Evolutionary conservation across 2,113 vertebrate species (phyloP).

Genomic region (Propithecus coquereli): DNA sequence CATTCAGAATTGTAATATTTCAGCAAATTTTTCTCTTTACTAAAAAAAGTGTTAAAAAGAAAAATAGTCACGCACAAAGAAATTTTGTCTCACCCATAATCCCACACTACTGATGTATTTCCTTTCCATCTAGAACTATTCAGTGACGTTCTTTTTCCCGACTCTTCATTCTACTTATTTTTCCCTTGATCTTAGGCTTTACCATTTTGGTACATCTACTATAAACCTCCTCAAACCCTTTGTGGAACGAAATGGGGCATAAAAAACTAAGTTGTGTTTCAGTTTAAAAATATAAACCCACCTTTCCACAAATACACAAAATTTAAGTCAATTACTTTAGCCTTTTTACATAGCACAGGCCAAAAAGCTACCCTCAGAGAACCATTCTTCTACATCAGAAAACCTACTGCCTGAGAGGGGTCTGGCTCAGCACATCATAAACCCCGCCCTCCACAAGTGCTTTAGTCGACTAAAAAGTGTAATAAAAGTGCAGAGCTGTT

Average conservation of each 20-base stretch:
- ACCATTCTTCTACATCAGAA: not conserved
- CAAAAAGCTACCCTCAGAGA: not conserved
- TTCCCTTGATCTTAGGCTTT: not conserved
- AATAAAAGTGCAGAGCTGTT: not conserved
- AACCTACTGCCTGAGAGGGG: not conserved
- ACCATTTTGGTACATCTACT: not conserved
- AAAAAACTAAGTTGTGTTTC: not conserved
- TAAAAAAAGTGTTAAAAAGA: not conserved
- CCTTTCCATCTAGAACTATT: not conserved
- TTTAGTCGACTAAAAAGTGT: not conserved
- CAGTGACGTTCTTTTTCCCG: not conserved
- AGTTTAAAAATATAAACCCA: not conserved
- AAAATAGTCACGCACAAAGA: not conserved
- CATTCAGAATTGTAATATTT: slow-evolving; percentile 2
- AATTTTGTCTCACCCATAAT: not conserved
- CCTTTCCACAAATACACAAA: not conserved
- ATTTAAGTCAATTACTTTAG: not conserved
- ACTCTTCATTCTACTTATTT: not conserved
- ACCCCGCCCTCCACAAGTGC: not conserved
- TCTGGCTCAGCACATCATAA: not conserved
- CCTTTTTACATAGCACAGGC: not conserved
- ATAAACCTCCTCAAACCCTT: not conserved
- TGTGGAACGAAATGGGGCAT: not conserved
- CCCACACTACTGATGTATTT: not conserved
- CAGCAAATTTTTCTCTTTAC: not conserved